A percentile compares a stretch with the other conserved stretches of the same genome.
Evolutionary conservation across 2,888 invertebrate genomes (phyloP).

Genomic region (Nasonia oneida): DNA sequence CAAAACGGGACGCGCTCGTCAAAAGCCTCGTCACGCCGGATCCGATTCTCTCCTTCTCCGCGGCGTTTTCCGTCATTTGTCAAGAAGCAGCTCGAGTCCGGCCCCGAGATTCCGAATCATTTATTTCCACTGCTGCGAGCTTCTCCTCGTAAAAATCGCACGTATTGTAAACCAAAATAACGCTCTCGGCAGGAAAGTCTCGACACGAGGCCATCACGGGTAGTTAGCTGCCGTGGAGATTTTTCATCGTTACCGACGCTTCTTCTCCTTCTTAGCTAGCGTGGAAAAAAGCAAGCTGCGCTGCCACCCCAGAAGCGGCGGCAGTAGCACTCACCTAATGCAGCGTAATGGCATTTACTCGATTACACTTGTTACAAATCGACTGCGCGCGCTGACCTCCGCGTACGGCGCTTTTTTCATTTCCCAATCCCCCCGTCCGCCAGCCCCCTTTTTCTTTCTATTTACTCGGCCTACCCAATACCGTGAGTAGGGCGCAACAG

Average conservation of each 20-base stretch:
- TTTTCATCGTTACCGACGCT: conserved; percentile 47
- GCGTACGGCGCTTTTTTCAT: conserved; percentile 16
- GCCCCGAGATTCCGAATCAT: conserved; percentile 31
- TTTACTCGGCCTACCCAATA: background rate
- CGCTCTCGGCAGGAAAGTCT: background rate
- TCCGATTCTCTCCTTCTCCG: conserved; percentile 24
- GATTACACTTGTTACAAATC: conserved; percentile 62
- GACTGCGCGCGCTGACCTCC: conserved; percentile 34
- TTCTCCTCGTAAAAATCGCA: conserved; percentile 17
- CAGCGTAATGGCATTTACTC: conserved; percentile 55
- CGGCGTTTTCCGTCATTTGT: conserved; percentile 48
- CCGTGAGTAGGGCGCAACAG: background rate
- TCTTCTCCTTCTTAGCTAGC: background rate
- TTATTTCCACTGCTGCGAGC: conserved; percentile 29
- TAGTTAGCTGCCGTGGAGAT: conserved; percentile 34
- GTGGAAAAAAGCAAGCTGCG: background rate
- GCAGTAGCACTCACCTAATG: conserved; percentile 18
- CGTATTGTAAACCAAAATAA: conserved; percentile 39
- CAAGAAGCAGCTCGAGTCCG: conserved; percentile 5
- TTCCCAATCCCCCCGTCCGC: conserved; percentile 2
- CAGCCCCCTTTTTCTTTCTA: background rate
- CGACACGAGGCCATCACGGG: conserved; percentile 24
- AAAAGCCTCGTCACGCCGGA: conserved; percentile 32
- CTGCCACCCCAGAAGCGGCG: background rate
- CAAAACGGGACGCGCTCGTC: conserved; percentile 36